phyloP scores from a whole-genome alignment of 2,888 invertebrate genomes.

The Papilio protenor region DNA sequence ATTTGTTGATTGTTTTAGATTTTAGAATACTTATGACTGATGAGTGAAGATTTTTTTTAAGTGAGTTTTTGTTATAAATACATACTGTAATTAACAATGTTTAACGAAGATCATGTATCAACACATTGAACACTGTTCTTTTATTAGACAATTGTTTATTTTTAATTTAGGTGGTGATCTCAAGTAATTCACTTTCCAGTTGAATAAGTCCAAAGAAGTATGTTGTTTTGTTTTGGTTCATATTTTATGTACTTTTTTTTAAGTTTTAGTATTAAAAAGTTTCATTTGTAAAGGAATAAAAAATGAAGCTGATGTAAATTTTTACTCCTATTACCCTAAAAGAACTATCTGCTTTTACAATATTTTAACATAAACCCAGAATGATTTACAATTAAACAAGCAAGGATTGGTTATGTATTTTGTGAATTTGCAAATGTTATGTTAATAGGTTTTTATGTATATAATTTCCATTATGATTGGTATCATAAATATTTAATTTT shows the following conservation, averaged over 20 bases:
- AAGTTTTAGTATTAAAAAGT: background rate
- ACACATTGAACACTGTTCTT: background rate
- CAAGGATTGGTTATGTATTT: background rate
- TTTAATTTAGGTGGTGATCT: background rate
- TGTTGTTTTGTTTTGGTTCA: background rate
- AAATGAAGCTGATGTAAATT: background rate
- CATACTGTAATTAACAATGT: constrained; percentile 34
- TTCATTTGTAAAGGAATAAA: constrained; percentile 1
- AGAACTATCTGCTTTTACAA: background rate
- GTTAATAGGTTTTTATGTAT: too few species aligned
- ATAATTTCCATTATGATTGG: too few species aligned
- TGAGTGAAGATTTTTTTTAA: constrained; percentile 7
- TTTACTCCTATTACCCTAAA: background rate
- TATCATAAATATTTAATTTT: too few species aligned
- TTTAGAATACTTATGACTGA: constrained; percentile 20
- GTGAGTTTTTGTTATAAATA: constrained; percentile 44
- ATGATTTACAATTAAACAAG: background rate
- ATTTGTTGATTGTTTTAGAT: constrained; percentile 19
- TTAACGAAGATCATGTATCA: constrained; percentile 32
- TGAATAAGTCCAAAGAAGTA: constrained; percentile 3
- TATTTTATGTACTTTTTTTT: background rate
- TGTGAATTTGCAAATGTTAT: too few species aligned
- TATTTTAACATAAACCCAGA: background rate
- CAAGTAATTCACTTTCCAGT: constrained; percentile 9
- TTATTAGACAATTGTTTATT: background rate